Evolutionary conservation across 2,888 invertebrate genomes (phyloP), one percentile per base, ranked within the genome.

Genomic region (Antitype chi): DNA sequence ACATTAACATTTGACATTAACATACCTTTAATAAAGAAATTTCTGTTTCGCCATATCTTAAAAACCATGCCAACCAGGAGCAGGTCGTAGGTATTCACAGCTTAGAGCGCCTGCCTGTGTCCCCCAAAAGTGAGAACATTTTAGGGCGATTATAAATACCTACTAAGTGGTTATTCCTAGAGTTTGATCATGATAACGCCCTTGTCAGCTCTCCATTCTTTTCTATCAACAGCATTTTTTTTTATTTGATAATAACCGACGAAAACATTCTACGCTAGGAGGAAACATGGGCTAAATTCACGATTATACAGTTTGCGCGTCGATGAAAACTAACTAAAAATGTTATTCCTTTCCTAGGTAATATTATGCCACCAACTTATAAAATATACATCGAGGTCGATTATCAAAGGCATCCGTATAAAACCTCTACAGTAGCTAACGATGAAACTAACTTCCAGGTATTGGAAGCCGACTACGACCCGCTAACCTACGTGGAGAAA

Each of bases 401-500:
- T 32, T 60, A 60, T 32, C 59, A 32, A 28, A 11, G 60, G 60
- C 60, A 11, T 20, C 9, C 11, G 4, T 32, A 23, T 60, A 32
- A 60, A 60, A 60, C 20, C 23, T 11, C 23, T 60, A 60, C 60
- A 60, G 5, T 60, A 32, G 23, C 28, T 52, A 59, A 74, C 59
- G 15, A n/a, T 49, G 9, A 3, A 55, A 4, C 7, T 63, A 53
- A 25, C 53, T 78, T 81, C 79, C 79, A 97, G 97, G 98, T 99
- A 1, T 96, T 99, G 55, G 98, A 98, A 47, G 98, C 99, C 0
- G 98, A 99, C 85, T 98, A 98, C 89, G 99, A 99, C 94, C 99
- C 99, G 0, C 94, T 99, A 69, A 99, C 99, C 0, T 99, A 99
- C 93, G 99, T 99, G 68, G 99, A 99, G 93, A 98, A 98, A 94